Conservation (phyloP, 2,797 vertebrate genomes). For the Paedocypris micromegethes region DNA sequence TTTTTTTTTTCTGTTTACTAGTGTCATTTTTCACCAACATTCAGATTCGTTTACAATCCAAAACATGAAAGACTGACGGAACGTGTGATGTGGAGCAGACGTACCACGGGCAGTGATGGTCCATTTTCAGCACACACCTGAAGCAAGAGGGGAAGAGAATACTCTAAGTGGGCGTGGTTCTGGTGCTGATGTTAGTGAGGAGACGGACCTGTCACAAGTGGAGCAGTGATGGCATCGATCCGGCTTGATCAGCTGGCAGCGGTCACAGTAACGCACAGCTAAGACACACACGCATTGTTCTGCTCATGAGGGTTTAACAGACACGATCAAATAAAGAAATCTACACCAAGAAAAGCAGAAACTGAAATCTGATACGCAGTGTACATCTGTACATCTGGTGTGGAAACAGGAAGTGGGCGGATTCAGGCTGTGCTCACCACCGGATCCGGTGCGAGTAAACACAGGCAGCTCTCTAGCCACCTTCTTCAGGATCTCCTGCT, state of each 20-base stretch:
- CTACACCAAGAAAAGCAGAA: not conserved
- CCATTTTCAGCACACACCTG: constrained; percentile 98
- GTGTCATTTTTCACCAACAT: too few relatives aligned
- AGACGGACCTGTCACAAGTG: constrained; percentile 86
- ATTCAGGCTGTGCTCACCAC: constrained; percentile 26
- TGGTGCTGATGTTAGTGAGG: not conserved
- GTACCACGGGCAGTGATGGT: constrained; percentile 97
- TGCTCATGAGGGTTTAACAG: too few relatives aligned
- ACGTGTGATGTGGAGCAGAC: constrained; percentile 29
- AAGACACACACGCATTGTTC: not conserved
- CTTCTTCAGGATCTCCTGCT: constrained; percentile 56
- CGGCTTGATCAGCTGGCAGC: constrained; percentile 92
- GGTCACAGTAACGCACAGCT: constrained; percentile 91
- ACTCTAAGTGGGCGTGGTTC: not conserved
- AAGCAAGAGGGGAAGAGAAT: constrained; percentile 36
- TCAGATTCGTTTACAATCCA: too few relatives aligned
- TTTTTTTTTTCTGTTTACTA: too few relatives aligned
- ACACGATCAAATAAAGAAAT: not conserved
- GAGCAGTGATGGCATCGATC: constrained; percentile 97
- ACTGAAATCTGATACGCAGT: too few relatives aligned
- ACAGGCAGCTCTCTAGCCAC: constrained; percentile 46
- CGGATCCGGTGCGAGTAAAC: constrained; percentile 38
- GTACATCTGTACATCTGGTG: too few relatives aligned
- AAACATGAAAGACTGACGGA: too few relatives aligned
- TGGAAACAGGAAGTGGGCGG: too few relatives aligned